Conservation (phyloP, 2,113 vertebrate species). For the Uropsilus gracilis region DNA sequence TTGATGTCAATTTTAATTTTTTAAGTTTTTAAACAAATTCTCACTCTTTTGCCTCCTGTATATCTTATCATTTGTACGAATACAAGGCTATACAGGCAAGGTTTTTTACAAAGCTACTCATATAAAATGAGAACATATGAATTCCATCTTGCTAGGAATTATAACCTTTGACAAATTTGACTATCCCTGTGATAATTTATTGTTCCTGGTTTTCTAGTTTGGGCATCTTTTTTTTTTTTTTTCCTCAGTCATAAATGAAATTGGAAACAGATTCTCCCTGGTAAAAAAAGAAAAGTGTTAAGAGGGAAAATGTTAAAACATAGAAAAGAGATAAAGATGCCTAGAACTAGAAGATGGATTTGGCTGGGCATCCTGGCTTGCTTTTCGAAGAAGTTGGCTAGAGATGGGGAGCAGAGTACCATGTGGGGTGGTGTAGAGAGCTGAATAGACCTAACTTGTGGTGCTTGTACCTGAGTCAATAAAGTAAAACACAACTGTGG, state of each 20-base stretch:
- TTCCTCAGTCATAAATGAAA: background rate
- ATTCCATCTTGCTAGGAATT: background rate
- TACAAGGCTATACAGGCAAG: background rate
- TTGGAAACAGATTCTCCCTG: background rate
- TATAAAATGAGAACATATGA: background rate
- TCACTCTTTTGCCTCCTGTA: no score
- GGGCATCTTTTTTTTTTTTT: background rate
- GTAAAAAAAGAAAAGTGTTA: background rate
- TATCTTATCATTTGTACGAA: background rate
- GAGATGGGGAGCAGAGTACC: background rate
- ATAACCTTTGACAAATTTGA: background rate
- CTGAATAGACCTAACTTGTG: fast-evolving
- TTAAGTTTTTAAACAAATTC: no score
- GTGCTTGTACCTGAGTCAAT: fast-evolving
- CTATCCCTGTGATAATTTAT: background rate
- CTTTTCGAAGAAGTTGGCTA: background rate
- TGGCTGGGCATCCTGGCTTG: background rate
- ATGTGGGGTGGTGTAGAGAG: no score
- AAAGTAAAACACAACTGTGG: no score
- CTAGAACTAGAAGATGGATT: background rate
- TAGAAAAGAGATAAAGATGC: background rate
- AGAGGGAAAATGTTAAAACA: background rate
- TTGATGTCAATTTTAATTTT: no score
- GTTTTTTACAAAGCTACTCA: background rate
- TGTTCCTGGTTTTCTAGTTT: background rate